phyloP scores from a whole-genome alignment of 2,888 invertebrate genomes.

The Stegana nigrithorax region DNA sequence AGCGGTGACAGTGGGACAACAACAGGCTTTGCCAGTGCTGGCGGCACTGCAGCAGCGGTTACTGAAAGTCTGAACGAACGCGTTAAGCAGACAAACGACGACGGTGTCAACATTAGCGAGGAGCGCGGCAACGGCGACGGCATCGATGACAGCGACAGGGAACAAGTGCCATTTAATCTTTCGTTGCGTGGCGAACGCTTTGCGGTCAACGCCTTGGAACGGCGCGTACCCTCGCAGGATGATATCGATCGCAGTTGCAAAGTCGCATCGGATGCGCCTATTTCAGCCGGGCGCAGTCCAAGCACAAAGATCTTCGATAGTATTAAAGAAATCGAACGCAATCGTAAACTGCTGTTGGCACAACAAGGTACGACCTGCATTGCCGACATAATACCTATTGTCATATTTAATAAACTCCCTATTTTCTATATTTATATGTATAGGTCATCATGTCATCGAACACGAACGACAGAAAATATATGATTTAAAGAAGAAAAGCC shows the following conservation, averaged over 20 bases:
- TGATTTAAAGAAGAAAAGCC: conserved; percentile 86
- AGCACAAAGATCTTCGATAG: conserved; percentile 86
- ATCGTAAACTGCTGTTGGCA: conserved; percentile 85
- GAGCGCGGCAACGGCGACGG: background rate
- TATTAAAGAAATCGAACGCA: conserved; percentile 89
- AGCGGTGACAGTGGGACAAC: conserved; percentile 36
- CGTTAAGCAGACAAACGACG: no score
- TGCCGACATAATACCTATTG: background rate
- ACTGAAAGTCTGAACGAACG: no score
- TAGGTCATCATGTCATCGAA: conserved; percentile 91
- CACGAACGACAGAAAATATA: conserved; percentile 89
- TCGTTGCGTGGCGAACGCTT: conserved; percentile 67
- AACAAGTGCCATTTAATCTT: conserved; percentile 63
- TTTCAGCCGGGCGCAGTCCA: conserved; percentile 77
- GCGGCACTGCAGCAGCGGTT: conserved; percentile 38
- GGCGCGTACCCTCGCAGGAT: conserved; percentile 80
- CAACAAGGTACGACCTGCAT: conserved; percentile 91
- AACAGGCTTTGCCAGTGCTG: conserved; percentile 22
- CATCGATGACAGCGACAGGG: conserved; percentile 6
- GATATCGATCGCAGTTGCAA: conserved; percentile 90
- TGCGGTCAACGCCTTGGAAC: conserved; percentile 67
- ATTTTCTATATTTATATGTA: conserved; percentile 4
- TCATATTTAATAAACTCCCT: conserved; percentile 10
- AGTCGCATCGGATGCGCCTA: conserved; percentile 85
- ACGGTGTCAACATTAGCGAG: background rate